Percentiles rank a stretch among this genome's conserved stretches.
phyloP scores from a whole-genome alignment of 2,113 vertebrate species.

The Seriola rivoliana region DNA sequence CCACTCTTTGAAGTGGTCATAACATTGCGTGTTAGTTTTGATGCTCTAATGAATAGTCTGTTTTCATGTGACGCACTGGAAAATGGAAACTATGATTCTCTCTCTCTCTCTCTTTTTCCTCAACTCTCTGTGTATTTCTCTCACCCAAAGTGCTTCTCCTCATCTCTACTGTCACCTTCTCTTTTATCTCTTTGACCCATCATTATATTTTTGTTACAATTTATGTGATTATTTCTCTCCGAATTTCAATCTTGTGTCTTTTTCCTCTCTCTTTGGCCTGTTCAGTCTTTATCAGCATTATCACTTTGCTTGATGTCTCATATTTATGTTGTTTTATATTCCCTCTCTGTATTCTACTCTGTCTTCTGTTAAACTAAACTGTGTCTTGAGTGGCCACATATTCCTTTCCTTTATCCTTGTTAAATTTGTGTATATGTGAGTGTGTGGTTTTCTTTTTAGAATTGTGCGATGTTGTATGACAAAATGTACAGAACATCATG shows the following conservation, averaged over 20 bases:
- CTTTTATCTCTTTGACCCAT: conserved; percentile 27
- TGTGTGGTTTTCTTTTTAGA: conserved; percentile 10
- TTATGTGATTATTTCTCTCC: conserved; percentile 15
- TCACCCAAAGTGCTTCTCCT: conserved; percentile 21
- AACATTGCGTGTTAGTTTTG: conserved; percentile 69
- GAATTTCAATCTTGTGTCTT: background rate
- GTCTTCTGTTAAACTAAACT: conserved; percentile 10
- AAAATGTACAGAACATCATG: conserved; percentile 29
- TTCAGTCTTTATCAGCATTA: conserved; percentile 1
- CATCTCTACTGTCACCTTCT: conserved; percentile 45
- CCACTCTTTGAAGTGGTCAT: conserved; percentile 74
- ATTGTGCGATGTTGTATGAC: conserved; percentile 13
- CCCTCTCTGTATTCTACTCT: background rate
- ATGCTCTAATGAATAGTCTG: conserved; percentile 77
- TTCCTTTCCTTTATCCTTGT: background rate
- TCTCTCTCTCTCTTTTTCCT: conserved; percentile 22
- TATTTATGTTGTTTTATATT: conserved; percentile 22
- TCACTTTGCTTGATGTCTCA: conserved; percentile 11
- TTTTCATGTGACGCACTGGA: conserved; percentile 73
- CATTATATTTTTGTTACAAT: conserved; percentile 10
- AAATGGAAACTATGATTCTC: conserved; percentile 77
- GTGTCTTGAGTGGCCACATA: background rate
- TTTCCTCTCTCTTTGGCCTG: background rate
- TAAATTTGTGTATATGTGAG: background rate
- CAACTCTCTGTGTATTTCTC: conserved; percentile 13